phyloP scores from a whole-genome alignment of 1,140 invertebrate species.

The Halictus rubicundus region DNA sequence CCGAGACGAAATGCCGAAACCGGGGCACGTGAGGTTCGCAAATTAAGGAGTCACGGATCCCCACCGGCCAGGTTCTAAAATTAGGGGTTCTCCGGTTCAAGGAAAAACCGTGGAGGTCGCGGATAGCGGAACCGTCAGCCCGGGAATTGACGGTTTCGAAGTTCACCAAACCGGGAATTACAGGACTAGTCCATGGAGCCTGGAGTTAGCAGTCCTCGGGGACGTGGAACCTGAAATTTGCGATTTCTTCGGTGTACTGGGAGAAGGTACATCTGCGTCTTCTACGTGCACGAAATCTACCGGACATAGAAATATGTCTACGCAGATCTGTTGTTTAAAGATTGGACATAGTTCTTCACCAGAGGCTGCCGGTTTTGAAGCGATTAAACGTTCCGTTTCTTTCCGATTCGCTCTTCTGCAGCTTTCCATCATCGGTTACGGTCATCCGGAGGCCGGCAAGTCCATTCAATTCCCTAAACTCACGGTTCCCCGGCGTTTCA shows the following conservation, averaged over 20 bases:
- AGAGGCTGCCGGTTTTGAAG: background rate
- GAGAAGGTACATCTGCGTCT: background rate
- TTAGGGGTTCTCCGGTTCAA: background rate
- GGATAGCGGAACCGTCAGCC: background rate
- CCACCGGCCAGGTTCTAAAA: background rate
- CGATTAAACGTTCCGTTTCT: slow-evolving; percentile 9
- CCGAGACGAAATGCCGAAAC: background rate
- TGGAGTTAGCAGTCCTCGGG: background rate
- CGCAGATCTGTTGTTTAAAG: too few species aligned
- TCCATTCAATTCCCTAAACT: slow-evolving; percentile 54
- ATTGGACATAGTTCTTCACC: too few species aligned
- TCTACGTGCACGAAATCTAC: too few species aligned
- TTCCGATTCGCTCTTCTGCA: background rate
- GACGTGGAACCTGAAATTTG: too few species aligned
- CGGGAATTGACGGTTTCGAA: background rate
- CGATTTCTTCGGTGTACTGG: too few species aligned
- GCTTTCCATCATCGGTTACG: slow-evolving; percentile 40
- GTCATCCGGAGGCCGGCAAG: slow-evolving; percentile 54
- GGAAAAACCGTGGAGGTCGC: background rate
- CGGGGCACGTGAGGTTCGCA: background rate
- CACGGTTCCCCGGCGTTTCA: slow-evolving; percentile 13
- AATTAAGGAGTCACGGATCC: background rate
- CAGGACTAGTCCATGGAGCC: background rate
- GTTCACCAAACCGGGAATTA: background rate
- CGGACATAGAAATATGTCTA: too few species aligned